Conservation (phyloP, 2,797 vertebrate species). For the Danionella dracula region DNA sequence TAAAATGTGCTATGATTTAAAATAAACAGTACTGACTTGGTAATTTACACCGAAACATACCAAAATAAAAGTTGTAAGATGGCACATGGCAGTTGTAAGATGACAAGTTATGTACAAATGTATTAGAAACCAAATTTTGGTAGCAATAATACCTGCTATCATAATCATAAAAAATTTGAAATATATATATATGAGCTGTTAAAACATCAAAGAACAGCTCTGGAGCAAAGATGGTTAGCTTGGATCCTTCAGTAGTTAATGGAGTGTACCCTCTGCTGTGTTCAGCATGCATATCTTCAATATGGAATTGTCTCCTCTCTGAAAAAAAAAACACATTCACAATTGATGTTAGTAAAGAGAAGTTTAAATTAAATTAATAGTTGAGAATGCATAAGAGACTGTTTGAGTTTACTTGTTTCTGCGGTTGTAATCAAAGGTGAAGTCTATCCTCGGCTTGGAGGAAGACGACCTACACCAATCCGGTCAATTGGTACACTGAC, state of each 20-base stretch:
- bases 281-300: slow-evolving; percentile 44
- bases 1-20: too few relatives aligned
- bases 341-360: too few relatives aligned
- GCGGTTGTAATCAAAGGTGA: slow-evolving; percentile 15
- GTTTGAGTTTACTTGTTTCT: slow-evolving; percentile 23
- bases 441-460: slow-evolving; percentile 73
- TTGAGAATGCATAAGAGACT: too few relatives aligned
- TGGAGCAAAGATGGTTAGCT: background rate
- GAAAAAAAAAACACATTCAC: slow-evolving; percentile 4
- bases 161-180: background rate
- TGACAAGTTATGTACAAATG: too few relatives aligned
- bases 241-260: slow-evolving; percentile 27
- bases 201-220: background rate
- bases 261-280: slow-evolving; percentile 5
- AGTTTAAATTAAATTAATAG: too few relatives aligned
- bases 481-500: slow-evolving; percentile 78
- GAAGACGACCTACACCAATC: slow-evolving; percentile 75
- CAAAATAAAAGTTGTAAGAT: too few relatives aligned
- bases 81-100: too few relatives aligned
- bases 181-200: background rate
- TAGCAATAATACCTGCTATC: too few relatives aligned
- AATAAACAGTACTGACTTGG: too few relatives aligned
- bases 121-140: too few relatives aligned
- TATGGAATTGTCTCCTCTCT: slow-evolving; percentile 39
- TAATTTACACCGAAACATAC: too few relatives aligned